phyloP scores from a whole-genome alignment of 2,113 vertebrate species.

The Cricetomys ansorgei region DNA sequence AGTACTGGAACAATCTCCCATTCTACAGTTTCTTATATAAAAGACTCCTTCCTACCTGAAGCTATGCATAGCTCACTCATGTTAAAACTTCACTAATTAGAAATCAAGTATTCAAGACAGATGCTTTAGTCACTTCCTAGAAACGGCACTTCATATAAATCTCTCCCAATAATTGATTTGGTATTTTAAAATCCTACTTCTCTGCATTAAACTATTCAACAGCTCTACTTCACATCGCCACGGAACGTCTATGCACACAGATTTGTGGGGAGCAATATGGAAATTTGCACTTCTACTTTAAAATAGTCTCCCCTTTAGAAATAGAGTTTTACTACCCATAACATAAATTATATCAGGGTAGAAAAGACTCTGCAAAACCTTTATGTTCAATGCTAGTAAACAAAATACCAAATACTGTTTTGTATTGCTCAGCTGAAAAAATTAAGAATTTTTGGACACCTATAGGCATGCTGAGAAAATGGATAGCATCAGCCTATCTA shows the following conservation, averaged over 20 bases:
- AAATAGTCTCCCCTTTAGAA: conserved; percentile 46
- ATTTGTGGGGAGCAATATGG: conserved; percentile 47
- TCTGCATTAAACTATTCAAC: conserved; percentile 54
- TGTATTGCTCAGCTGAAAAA: neutral
- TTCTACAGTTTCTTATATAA: conserved; percentile 28
- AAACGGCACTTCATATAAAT: conserved; percentile 71
- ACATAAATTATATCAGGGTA: fast-evolving
- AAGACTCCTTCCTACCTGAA: neutral
- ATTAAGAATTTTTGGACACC: neutral
- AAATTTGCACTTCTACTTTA: conserved; percentile 69
- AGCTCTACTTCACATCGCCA: conserved; percentile 34
- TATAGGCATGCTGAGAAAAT: neutral
- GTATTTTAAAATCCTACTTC: conserved; percentile 74
- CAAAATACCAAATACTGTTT: neutral
- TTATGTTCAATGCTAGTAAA: neutral
- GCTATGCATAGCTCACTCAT: neutral
- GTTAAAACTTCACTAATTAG: conserved; percentile 60
- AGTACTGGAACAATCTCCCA: neutral
- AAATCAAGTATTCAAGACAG: conserved; percentile 77
- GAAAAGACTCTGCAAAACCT: neutral
- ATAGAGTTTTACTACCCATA: neutral
- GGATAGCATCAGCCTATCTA: neutral
- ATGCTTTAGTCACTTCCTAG: conserved; percentile 59
- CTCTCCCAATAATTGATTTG: conserved; percentile 74
- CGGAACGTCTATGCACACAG: conserved; percentile 36